Percentiles rank a stretch among this genome's conserved stretches.
Conservation (phyloP, 1,140 invertebrate species). For the Philopotamus ludificatus region DNA sequence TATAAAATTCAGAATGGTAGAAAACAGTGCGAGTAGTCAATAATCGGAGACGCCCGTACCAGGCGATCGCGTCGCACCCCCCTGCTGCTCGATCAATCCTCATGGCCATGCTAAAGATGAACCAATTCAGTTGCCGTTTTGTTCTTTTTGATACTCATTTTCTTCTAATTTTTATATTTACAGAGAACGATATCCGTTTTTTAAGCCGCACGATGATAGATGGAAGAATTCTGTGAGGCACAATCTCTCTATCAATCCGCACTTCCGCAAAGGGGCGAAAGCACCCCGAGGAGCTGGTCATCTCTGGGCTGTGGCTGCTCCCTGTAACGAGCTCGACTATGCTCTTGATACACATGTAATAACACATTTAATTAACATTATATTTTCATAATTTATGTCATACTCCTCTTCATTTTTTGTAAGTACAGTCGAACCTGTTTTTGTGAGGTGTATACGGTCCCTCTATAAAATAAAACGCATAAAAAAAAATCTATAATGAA, state of each 20-base stretch:
- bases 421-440: too few relatives aligned
- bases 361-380: not conserved
- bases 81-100: not conserved
- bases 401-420: too few relatives aligned
- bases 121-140: not conserved
- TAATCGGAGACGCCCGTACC: slow-evolving; percentile 26
- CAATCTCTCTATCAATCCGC: slow-evolving; percentile 85
- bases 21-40: slow-evolving; percentile 1
- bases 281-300: slow-evolving; percentile 82
- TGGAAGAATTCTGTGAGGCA: slow-evolving; percentile 90
- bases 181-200: slow-evolving; percentile 82
- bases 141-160: not conserved
- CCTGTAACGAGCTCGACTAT: slow-evolving; percentile 28
- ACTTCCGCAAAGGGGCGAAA: slow-evolving; percentile 83
- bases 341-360: slow-evolving; percentile 22
- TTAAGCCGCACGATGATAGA: slow-evolving; percentile 81
- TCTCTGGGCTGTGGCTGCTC: slow-evolving; percentile 71
- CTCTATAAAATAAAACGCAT: too few relatives aligned
- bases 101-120: not conserved
- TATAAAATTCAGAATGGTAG: not conserved
- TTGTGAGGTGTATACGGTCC: too few relatives aligned
- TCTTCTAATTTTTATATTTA: slow-evolving; percentile 8
- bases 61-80: slow-evolving; percentile 11
- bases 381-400: too few relatives aligned
- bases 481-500: too few relatives aligned